Conservation (phyloP, 2,797 vertebrate species). For the Falco novaeseelandiae region DNA sequence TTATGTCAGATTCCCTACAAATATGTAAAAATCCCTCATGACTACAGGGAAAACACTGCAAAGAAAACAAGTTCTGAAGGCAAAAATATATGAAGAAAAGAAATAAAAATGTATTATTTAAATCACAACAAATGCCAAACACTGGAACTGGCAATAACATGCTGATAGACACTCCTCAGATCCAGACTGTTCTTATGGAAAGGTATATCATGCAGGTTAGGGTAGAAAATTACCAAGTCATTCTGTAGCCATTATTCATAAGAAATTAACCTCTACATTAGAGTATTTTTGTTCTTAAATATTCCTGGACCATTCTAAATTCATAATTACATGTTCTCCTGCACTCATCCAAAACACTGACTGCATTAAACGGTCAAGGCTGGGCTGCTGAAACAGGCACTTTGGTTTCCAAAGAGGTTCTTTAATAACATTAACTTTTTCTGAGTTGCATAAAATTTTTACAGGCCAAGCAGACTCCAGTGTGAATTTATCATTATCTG, state of each 20-base stretch:
- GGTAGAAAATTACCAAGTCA: background rate
- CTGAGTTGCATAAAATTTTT: background rate
- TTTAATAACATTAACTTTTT: background rate
- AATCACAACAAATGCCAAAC: background rate
- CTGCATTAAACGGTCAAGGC: background rate
- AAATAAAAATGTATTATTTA: background rate
- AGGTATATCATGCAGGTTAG: background rate
- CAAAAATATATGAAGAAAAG: background rate
- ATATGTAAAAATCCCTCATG: background rate
- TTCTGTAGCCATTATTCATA: background rate
- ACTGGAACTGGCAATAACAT: background rate
- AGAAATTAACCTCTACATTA: background rate
- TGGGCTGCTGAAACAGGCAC: background rate
- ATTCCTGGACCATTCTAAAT: background rate
- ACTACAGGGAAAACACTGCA: background rate
- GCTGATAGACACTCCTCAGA: background rate
- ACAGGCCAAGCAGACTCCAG: background rate
- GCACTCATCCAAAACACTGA: background rate
- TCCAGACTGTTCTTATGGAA: background rate
- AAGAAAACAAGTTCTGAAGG: background rate
- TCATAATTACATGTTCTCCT: accelerated
- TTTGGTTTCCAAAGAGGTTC: background rate
- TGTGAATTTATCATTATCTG: background rate
- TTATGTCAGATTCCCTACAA: background rate
- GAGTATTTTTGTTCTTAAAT: background rate